Percentiles rank a stretch among this genome's conserved stretches.
These are phyloP conservation scores for Staurois parvus DNA, from an alignment of 2,797 vertebrate species.

Conservation along the genomic window DNA sequence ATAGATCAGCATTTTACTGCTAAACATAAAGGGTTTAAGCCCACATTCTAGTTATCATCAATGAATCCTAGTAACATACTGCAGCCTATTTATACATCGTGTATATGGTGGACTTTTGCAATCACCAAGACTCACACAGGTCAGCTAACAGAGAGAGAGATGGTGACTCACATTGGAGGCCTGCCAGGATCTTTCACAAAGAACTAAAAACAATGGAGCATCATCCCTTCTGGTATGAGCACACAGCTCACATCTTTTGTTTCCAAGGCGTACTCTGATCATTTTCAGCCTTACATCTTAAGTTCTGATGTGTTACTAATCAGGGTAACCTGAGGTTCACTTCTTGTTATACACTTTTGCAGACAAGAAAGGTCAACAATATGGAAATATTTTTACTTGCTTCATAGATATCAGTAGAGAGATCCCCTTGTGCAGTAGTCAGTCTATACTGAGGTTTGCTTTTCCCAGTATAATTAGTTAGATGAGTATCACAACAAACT, in stretches of 20 bases:
- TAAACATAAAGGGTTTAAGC: too few relatives aligned
- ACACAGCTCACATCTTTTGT: constrained; percentile 1
- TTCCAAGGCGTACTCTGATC: constrained; percentile 3
- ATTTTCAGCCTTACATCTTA: not conserved
- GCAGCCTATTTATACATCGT: constrained; percentile 17
- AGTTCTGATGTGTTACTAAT: not conserved
- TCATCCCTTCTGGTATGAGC: constrained; percentile 36
- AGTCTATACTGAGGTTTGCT: not conserved
- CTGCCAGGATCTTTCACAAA: constrained; percentile 19
- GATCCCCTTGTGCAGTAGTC: not conserved
- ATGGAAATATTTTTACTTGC: not conserved
- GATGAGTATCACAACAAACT: too few relatives aligned
- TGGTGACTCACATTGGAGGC: constrained; percentile 27
- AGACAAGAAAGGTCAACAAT: not conserved
- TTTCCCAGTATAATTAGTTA: not conserved
- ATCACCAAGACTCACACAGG: constrained; percentile 18
- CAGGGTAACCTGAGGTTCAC: not conserved
- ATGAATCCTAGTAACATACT: not conserved
- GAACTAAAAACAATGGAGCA: constrained; percentile 18
- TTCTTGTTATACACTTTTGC: not conserved
- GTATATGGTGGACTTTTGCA: constrained; percentile 14
- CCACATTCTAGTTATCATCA: not conserved
- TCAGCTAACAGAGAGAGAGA: not conserved
- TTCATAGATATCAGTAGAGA: not conserved
- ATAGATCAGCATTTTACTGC: too few relatives aligned